Base-by-base conservation (phyloP, 1,140 invertebrate genomes). In the Drosophila lini region DNA sequence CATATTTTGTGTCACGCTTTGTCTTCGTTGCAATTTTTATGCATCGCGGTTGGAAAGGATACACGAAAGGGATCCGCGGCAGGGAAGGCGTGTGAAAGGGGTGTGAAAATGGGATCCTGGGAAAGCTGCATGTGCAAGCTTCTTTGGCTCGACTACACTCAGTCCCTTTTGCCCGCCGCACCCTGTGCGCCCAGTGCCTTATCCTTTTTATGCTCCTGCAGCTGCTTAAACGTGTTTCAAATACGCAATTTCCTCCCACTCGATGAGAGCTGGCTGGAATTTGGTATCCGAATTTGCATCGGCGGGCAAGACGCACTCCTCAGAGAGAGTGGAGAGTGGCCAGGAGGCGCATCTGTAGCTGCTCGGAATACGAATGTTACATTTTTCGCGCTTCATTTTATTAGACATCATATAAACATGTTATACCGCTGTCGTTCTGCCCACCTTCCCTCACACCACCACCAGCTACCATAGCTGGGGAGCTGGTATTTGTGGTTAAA, bases 141-240 rank as follows among this genome's bases (percentile, higher is more conserved):
- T 42, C 44, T 65, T 25, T 59, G 45, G 32, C 59, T 28, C 22
- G 25, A 31, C 47, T 31, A 52, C 50, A 19, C 48, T 13, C 48
- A 7, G 25, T 47, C 32, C 38, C 38, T 62, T 38, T 62, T 38
- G 44, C 40, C 19, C 55, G 19, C 19, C 55, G 19, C 15, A 42
- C 42, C 42, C 47, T 15, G 25, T n/a, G n/a, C n/a, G 28, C 44
- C 44, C n/a, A 42, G 45, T 47, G 16, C 38, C 60, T 60, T 59
- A 60, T 42, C 44, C 48, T 59, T 61, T 61, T 75, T 75, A 88
- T 86, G 83, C 83, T 86, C 64, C 74, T 86, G 65, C 82, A 86
- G 82, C 81, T 86, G 83, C 79, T 80, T 86, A 82, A 88, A 86
- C 82, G 82, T 86, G 82, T 86, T 86, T 75, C 82, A 88, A 88